phyloP scores from a whole-genome alignment of 2,113 vertebrate genomes.

The Trichomycterus rosablanca region DNA sequence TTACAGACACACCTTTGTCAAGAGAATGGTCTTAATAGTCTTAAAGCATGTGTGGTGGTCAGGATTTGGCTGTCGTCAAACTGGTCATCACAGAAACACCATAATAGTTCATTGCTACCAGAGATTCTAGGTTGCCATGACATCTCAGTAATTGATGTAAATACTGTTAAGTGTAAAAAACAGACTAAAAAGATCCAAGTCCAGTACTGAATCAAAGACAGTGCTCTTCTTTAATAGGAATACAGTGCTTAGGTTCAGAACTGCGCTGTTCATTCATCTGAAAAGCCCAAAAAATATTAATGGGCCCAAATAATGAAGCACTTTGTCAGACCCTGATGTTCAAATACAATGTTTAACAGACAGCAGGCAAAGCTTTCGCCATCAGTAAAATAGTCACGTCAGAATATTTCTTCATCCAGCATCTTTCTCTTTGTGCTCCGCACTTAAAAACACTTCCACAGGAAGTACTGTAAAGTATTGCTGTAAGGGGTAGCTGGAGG shows the following conservation, averaged over 20 bases:
- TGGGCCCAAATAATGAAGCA: conserved; percentile 6
- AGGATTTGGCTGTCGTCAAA: conserved; percentile 21
- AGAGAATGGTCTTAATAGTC: conserved; percentile 2
- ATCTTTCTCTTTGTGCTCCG: conserved; percentile 27
- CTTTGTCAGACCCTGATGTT: no score
- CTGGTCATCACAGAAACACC: conserved; percentile 6
- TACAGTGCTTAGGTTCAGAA: conserved; percentile 6
- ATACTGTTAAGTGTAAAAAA: conserved; percentile 29
- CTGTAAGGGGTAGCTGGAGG: conserved; percentile 24
- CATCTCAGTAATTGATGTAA: conserved; percentile 3
- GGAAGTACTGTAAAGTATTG: conserved; percentile 65
- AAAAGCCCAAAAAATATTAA: neutral
- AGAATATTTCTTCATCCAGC: conserved; percentile 13
- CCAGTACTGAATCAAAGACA: conserved; percentile 22
- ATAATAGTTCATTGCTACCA: conserved; percentile 18
- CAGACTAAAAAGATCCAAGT: conserved; percentile 1
- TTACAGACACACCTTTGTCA: conserved; percentile 16
- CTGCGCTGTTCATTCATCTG: conserved; percentile 10
- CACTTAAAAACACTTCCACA: conserved; percentile 45
- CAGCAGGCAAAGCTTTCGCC: conserved; percentile 23
- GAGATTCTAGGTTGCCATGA: conserved; percentile 9
- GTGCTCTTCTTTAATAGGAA: neutral
- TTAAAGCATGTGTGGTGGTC: conserved; percentile 23
- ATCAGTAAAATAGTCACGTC: conserved; percentile 18
- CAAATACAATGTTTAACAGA: conserved; percentile 23